These are phyloP conservation scores for Neodiprion virginianus DNA, from an alignment of 1,140 invertebrate genomes.

Conservation along the genomic window DNA sequence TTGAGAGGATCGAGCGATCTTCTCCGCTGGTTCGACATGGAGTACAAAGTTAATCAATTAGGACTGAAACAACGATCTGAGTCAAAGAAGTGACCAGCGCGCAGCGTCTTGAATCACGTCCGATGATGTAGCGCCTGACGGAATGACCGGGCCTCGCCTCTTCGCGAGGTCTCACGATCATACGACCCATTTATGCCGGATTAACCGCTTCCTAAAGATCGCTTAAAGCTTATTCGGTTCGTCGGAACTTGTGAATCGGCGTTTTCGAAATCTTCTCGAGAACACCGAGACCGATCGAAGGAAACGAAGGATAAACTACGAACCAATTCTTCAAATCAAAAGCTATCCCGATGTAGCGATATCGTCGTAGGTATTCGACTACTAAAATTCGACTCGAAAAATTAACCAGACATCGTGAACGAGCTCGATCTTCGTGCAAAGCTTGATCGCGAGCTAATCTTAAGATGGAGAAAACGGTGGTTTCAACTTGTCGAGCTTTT, in stretches of 20 bases:
- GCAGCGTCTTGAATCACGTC: not conserved
- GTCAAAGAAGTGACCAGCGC: not conserved
- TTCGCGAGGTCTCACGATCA: slow-evolving; percentile 10
- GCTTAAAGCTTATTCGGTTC: slow-evolving; percentile 11
- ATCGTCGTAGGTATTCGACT: slow-evolving; percentile 29
- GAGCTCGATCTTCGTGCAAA: no score
- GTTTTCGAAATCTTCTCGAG: not conserved
- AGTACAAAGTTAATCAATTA: slow-evolving; percentile 10
- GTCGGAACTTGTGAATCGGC: not conserved
- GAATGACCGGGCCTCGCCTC: not conserved
- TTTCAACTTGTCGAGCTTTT: no score
- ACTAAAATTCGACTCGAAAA: no score
- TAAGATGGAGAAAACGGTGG: no score
- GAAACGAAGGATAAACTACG: not conserved
- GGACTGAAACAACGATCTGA: slow-evolving; percentile 10
- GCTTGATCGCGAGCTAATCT: no score
- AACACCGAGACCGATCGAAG: not conserved
- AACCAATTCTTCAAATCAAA: not conserved
- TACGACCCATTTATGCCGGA: not conserved
- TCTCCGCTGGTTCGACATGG: not conserved
- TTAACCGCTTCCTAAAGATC: slow-evolving; percentile 2
- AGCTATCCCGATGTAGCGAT: slow-evolving; percentile 31
- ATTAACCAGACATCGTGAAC: no score
- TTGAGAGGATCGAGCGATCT: not conserved
- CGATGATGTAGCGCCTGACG: not conserved